Percentiles rank a stretch among this genome's conserved stretches.
Evolutionary conservation across 2,113 vertebrate species (phyloP).

Genomic region (Podilymbus podiceps): DNA sequence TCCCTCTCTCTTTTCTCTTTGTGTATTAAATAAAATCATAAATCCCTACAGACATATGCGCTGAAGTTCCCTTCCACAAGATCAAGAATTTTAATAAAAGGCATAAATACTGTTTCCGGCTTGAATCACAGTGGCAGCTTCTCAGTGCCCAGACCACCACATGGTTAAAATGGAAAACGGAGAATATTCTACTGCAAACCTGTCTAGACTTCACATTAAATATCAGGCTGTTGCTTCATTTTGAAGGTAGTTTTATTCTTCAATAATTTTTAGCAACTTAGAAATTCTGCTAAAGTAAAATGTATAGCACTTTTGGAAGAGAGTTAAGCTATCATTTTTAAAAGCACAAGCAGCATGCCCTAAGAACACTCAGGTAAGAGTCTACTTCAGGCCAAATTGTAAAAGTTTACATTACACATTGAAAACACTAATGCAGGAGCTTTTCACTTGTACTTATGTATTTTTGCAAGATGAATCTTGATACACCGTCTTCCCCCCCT

Average conservation of each 20-base stretch:
- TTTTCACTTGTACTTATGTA: neutral
- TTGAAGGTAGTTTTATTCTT: slow-evolving; percentile 47
- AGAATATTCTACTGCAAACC: slow-evolving; percentile 23
- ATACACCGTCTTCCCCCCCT: neutral
- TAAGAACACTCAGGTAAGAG: slow-evolving; percentile 31
- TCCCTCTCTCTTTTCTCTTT: slow-evolving; percentile 5
- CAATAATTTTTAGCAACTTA: slow-evolving; percentile 54
- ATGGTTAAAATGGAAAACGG: neutral
- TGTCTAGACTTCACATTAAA: slow-evolving; percentile 40
- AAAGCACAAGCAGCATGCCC: slow-evolving; percentile 43
- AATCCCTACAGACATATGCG: neutral
- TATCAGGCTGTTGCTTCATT: slow-evolving; percentile 48
- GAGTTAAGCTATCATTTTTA: slow-evolving; percentile 52
- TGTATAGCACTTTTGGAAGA: slow-evolving; percentile 28
- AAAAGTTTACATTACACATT: neutral
- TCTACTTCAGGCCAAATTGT: slow-evolving; percentile 37
- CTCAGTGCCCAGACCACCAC: neutral
- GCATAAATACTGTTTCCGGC: slow-evolving; percentile 10
- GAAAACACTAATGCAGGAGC: neutral
- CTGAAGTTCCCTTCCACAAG: neutral
- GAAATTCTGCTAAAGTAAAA: slow-evolving; percentile 48
- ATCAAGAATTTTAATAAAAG: slow-evolving; percentile 33
- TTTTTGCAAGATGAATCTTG: neutral
- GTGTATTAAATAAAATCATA: slow-evolving; percentile 16
- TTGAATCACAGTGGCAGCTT: slow-evolving; percentile 5